Percentiles rank a stretch among this genome's conserved stretches.
These are phyloP conservation scores for Microtus richardsoni DNA, from an alignment of 2,113 vertebrate genomes.

Conservation along the genomic window DNA sequence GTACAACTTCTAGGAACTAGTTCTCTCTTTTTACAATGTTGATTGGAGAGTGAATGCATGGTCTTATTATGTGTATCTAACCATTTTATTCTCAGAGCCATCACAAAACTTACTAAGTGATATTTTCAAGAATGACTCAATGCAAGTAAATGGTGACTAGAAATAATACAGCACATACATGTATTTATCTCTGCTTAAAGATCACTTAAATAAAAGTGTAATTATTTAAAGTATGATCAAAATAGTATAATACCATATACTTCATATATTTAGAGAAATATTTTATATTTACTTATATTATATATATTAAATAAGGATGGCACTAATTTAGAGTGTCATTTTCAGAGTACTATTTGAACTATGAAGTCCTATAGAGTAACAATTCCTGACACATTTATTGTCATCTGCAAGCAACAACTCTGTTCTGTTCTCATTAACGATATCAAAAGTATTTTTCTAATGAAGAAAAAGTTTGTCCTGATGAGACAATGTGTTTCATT, in stretches of 20 bases:
- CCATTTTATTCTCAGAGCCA: neutral
- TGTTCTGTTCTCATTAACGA: neutral
- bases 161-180: neutral
- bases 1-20: neutral
- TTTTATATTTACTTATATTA: neutral
- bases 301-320: neutral
- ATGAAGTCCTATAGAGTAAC: neutral
- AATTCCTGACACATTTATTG: neutral
- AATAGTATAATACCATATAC: neutral
- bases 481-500: neutral
- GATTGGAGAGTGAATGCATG: neutral
- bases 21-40: neutral
- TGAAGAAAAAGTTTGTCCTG: neutral
- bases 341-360: neutral
- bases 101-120: neutral
- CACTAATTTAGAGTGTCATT: neutral
- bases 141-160: neutral
- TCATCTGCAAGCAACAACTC: neutral
- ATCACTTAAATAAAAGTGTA: neutral
- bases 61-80: neutral
- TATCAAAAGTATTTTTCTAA: neutral
- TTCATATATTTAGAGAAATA: neutral
- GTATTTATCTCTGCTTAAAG: neutral
- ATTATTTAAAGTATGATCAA: neutral
- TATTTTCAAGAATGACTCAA: neutral